phyloP scores from a whole-genome alignment of 2,888 invertebrate genomes.

The Pterostichus niger region DNA sequence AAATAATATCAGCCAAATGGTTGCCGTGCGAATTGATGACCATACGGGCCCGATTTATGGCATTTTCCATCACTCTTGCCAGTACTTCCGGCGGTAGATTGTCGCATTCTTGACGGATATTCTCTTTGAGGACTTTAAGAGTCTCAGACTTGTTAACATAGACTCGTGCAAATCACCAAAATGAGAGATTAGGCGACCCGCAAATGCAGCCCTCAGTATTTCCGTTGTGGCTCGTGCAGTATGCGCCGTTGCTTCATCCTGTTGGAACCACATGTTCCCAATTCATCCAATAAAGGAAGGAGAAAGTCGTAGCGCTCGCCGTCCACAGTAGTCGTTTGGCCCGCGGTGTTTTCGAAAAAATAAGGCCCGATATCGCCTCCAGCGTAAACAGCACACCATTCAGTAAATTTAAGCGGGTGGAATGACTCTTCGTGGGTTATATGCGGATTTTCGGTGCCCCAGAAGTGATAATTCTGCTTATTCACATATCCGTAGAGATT shows the following conservation, averaged over 20 bases:
- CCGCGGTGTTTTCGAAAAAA: slow-evolving; percentile 72
- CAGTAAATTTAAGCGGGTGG: slow-evolving; percentile 73
- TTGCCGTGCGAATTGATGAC: too few species aligned
- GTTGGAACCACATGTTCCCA: slow-evolving; percentile 68
- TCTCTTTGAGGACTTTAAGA: too few species aligned
- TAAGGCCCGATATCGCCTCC: slow-evolving; percentile 73
- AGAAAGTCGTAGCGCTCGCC: slow-evolving; percentile 72
- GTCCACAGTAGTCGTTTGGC: slow-evolving; percentile 71
- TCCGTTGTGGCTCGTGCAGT: slow-evolving; percentile 71
- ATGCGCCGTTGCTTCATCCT: slow-evolving; percentile 71
- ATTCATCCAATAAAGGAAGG: slow-evolving; percentile 69
- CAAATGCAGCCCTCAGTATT: slow-evolving; percentile 67
- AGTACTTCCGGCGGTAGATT: too few species aligned
- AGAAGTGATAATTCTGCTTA: slow-evolving; percentile 72
- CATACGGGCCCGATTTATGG: too few species aligned
- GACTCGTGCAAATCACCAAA: too few species aligned
- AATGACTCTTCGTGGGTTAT: slow-evolving; percentile 71
- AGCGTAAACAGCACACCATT: slow-evolving; percentile 74
- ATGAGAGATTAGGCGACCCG: not conserved
- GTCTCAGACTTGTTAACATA: too few species aligned
- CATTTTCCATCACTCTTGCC: too few species aligned
- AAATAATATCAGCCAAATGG: too few species aligned
- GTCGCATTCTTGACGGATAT: too few species aligned
- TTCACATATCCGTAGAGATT: slow-evolving; percentile 72
- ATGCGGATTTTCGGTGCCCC: slow-evolving; percentile 71